Evolutionary conservation across 2,113 vertebrate species (phyloP).

Genomic region (Pavo muticus): DNA sequence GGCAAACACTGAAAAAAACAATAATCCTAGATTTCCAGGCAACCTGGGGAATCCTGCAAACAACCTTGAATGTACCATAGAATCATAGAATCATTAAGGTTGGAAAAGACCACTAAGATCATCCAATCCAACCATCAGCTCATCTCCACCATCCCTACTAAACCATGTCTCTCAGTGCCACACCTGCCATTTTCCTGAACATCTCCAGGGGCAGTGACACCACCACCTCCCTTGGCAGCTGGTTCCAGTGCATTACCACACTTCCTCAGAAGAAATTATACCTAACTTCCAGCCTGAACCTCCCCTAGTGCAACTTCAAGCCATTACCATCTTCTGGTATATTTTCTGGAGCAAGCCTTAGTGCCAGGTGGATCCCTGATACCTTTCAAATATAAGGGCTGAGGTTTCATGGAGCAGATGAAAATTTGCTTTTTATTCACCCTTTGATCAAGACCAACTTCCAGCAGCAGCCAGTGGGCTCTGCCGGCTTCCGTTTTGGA

Average conservation of each 20-base stretch:
- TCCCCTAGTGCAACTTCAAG: too few species aligned
- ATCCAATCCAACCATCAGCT: too few species aligned
- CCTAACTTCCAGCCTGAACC: too few species aligned
- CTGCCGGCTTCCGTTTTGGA: slow-evolving; percentile 17
- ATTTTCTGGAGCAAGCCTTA: not conserved
- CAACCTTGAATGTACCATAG: rapidly evolving
- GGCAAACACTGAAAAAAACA: not conserved
- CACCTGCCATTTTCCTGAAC: too few species aligned
- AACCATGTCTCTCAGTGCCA: too few species aligned
- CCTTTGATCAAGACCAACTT: slow-evolving; percentile 28
- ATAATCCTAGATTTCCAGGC: not conserved
- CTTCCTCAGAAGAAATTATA: too few species aligned
- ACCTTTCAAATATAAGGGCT: not conserved
- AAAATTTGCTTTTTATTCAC: slow-evolving; percentile 32
- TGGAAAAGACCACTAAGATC: too few species aligned
- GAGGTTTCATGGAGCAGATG: not conserved
- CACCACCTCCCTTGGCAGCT: too few species aligned
- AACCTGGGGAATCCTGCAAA: not conserved
- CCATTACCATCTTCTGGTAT: not conserved
- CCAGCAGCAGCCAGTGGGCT: slow-evolving; percentile 9
- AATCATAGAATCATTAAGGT: too few species aligned
- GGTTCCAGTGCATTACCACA: too few species aligned
- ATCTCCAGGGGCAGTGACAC: too few species aligned
- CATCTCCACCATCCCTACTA: too few species aligned
- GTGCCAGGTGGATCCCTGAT: not conserved